These are phyloP conservation scores for Lutraria lutraria DNA, from an alignment of 2,888 invertebrate species.

Conservation along the genomic window DNA sequence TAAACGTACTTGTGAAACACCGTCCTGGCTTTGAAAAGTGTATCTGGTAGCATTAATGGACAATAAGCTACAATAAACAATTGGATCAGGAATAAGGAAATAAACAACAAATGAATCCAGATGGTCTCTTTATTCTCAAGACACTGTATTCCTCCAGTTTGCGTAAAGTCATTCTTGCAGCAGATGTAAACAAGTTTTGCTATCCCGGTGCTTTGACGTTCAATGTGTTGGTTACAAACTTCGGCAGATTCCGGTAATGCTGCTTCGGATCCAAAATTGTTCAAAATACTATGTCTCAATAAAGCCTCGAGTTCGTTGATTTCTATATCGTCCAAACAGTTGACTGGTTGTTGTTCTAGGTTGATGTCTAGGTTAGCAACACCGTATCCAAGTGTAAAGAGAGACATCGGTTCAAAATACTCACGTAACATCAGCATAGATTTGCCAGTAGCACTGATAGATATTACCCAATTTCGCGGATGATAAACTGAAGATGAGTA, in stretches of 20 bases:
- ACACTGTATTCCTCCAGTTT: conserved; percentile 34
- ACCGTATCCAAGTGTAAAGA: conserved; percentile 51
- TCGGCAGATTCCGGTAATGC: conserved; percentile 15
- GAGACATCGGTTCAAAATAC: conserved; percentile 55
- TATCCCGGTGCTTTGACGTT: neutral
- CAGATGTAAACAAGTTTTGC: conserved; percentile 44
- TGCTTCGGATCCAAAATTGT: conserved; percentile 42
- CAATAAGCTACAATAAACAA: conserved; percentile 44
- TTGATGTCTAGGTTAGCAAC: conserved; percentile 27
- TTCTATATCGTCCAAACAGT: conserved; percentile 36
- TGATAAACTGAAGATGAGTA: conserved; percentile 14
- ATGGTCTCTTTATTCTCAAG: conserved; percentile 28
- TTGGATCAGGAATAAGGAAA: conserved; percentile 50
- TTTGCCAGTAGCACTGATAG: conserved; percentile 45
- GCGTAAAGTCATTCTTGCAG: conserved; percentile 28
- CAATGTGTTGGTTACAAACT: conserved; percentile 54
- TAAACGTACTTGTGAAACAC: conserved; percentile 38
- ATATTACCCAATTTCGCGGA: conserved; percentile 41
- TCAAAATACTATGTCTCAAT: conserved; percentile 35
- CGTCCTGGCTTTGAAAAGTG: conserved; percentile 14
- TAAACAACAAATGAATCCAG: conserved; percentile 50
- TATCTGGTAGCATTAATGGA: conserved; percentile 46
- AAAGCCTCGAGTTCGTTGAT: conserved; percentile 18
- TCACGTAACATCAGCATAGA: conserved; percentile 56
- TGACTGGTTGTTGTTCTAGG: conserved; percentile 42